Evolutionary conservation across 2,797 vertebrate species (phyloP), one percentile per base, ranked within the genome.

Genomic region (Pampus argenteus): DNA sequence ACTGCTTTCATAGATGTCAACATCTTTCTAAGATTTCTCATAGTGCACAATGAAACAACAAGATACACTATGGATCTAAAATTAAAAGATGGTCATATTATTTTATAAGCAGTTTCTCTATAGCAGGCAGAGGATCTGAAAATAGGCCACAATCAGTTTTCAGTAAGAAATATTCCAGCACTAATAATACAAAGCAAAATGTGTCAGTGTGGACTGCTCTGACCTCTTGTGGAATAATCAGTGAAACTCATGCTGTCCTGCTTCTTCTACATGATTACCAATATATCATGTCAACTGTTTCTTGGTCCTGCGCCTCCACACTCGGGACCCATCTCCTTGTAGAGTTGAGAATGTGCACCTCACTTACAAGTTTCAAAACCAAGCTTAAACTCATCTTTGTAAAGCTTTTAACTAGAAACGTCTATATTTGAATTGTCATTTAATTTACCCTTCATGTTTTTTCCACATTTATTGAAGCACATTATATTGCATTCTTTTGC

Each of bases 141-240:
- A 36, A 13, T 36, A 36, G 10, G 34, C 2, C 34, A 36, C 11
- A 13, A 11, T 44, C 38, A 42, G 40, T 42, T 42, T 40, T 20
- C 15, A 45, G 42, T 45, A 45, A 45, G 42, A 45, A 22, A 18
- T 18, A 42, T 6, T 6, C 5, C 40, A 17, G 4, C 5, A 42
- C 6, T 42, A 17, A 17, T 7, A 42, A 15, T 42, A 6, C 1
- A 18, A 25, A 44, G n/a, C 20, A 42, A 1, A 47, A n/a, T 18
- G 20, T 42, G 31, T 38, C 28, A 22, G 38, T 5, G 0, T 14
- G 57, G 51, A 25, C 66, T 23, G 36, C 23, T 72, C 83, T 86
- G 89, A 83, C 85, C 86, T 87, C 85, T 88, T 67, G 86, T 91
- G 88, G 86, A 82, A 7, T n/a, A 48, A 54, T 20, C 47, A 48